Evolutionary conservation across 1,140 invertebrate genomes (phyloP), one percentile per base, ranked within the genome.

Genomic region (Cheumatopsyche charites): DNA sequence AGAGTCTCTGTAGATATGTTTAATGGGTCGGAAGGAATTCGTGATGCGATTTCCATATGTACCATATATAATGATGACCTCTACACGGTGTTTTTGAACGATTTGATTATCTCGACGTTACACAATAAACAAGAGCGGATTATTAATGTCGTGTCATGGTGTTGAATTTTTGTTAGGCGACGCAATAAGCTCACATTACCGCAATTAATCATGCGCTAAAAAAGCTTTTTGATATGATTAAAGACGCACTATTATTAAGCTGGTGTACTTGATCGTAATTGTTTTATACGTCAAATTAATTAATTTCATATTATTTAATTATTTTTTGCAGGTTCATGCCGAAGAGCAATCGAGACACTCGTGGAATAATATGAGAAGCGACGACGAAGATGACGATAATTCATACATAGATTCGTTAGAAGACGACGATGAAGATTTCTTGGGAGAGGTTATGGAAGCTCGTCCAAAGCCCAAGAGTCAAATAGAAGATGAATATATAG

Each of bases 361-460:
- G 2, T 36, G 13, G 23, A 36, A n/a, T 9, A 58, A 58, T 11
- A 58, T 58, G 61, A 36, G 7, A 29, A 47, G 19, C 42, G 63
- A 49, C 2, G 63, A 67, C 7, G 17, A 43, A n/a, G 26, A 68
- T 21, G 25, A 55, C 2, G 45, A 68, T 3, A 47, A 68, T 15
- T n/a, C 23, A 15, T 52, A 5, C 5, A 23, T n/a, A 13, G 43
- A 45, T 66, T 25, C 29, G 3, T 15, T 17, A 4, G 17, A 19
- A 1, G 29, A 66, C 6, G 70, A 65, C 13, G 25, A 62, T 12
- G 9, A 7, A 11, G 71, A 75, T 26, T 75, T 75, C 71, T 45
- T 75, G 1, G 74, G 74, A 12, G 67, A 73, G 17, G 49, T 62
- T 5, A 75, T 75, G 74, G 74, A 75, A 67, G 74, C 74, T 7